Conservation (phyloP, 2,113 vertebrate genomes). For the Neolamprologus toae region DNA sequence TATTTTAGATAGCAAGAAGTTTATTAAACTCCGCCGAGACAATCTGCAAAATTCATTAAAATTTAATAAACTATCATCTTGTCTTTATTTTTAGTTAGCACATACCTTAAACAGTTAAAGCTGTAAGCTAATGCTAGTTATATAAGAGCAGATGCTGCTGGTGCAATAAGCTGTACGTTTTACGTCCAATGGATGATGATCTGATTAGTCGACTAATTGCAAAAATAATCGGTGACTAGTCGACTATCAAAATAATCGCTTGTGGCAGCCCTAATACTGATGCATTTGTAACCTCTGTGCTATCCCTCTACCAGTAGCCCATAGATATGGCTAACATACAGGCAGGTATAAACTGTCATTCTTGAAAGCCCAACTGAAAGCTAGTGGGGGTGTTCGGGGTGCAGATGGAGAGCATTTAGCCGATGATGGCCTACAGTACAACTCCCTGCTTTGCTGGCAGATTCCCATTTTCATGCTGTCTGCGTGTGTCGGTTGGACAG, state of each 20-base stretch:
- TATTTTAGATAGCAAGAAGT: too few relatives aligned
- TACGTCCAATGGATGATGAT: background rate
- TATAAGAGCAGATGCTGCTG: background rate
- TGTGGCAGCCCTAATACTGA: background rate
- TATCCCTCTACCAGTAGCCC: background rate
- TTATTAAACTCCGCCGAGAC: accelerated
- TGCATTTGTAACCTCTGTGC: slow-evolving; percentile 4
- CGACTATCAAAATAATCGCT: accelerated
- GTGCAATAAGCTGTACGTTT: background rate
- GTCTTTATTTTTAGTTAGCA: background rate
- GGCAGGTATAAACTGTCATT: slow-evolving; percentile 19
- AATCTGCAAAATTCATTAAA: background rate
- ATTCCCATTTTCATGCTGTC: slow-evolving; percentile 69
- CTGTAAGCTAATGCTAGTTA: background rate
- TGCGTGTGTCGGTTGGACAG: slow-evolving; percentile 20
- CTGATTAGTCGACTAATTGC: background rate
- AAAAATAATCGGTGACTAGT: background rate
- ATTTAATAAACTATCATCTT: background rate
- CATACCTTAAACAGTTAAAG: background rate
- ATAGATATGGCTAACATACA: background rate
- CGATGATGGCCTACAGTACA: slow-evolving; percentile 29
- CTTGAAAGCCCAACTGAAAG: background rate
- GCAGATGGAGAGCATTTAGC: slow-evolving; percentile 3
- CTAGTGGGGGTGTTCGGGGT: background rate
- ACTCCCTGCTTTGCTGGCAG: slow-evolving; percentile 46